Percentiles rank a stretch among this genome's conserved stretches.
These are phyloP conservation scores for Enteromius anoplus DNA, from an alignment of 2,797 vertebrate genomes.

Conservation along the genomic window DNA sequence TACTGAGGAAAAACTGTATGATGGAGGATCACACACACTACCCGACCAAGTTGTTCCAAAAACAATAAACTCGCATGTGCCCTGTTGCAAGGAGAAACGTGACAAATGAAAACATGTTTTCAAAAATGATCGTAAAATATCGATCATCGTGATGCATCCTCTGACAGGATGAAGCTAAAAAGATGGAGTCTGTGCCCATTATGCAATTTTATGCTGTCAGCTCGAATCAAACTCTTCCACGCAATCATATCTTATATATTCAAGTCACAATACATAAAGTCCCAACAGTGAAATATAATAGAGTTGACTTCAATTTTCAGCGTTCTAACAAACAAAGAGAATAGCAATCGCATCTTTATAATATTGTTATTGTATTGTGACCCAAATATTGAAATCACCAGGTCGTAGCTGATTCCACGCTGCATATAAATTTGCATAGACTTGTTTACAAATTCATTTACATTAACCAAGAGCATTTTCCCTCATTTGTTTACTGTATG, in stretches of 20 bases:
- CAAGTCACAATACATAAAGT: not conserved
- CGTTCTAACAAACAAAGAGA: not conserved
- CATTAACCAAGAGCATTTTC: conserved; percentile 18
- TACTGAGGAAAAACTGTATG: not conserved
- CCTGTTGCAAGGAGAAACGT: not conserved
- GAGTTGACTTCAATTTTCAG: not conserved
- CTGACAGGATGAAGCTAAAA: not conserved
- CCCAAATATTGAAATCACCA: not conserved
- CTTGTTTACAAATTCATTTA: conserved; percentile 43
- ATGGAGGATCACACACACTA: not conserved
- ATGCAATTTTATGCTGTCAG: not conserved
- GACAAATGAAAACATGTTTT: not conserved
- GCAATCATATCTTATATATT: not conserved
- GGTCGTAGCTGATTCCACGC: not conserved
- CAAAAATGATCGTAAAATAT: not conserved
- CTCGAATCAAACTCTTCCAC: not conserved
- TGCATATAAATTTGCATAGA: conserved; percentile 16
- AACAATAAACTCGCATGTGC: not conserved
- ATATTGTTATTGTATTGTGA: not conserved
- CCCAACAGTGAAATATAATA: not conserved
- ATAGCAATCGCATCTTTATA: not conserved
- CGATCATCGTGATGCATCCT: not conserved
- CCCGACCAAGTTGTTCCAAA: not conserved
- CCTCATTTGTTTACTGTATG: conserved; percentile 34
- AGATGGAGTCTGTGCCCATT: not conserved